phyloP scores from a whole-genome alignment of 2,797 vertebrate species.

The Syngnathus rostellatus region DNA sequence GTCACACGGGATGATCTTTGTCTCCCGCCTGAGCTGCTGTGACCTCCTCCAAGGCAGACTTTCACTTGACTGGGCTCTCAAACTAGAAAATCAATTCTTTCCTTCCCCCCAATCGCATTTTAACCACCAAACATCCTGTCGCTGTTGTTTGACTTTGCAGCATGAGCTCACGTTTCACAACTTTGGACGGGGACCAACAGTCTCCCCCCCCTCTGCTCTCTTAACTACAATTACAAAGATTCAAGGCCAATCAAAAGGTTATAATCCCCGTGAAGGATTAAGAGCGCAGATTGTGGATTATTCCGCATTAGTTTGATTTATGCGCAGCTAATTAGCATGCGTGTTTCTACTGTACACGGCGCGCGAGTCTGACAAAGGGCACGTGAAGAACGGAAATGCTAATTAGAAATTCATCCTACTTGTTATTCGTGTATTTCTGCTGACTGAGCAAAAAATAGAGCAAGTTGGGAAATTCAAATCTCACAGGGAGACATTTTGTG shows the following conservation, averaged over 20 bases:
- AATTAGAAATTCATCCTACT: background rate
- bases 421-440: background rate
- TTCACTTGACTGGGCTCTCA: conserved; percentile 35
- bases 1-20: background rate
- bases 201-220: background rate
- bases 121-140: too few relatives aligned
- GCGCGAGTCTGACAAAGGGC: background rate
- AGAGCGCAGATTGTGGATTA: background rate
- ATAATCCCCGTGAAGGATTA: background rate
- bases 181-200: background rate
- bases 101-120: conserved; percentile 23
- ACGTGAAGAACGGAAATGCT: background rate
- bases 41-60: conserved; percentile 40
- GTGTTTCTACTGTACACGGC: background rate
- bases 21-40: background rate
- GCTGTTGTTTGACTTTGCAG: background rate
- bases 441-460: background rate
- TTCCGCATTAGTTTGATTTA: background rate
- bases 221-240: background rate
- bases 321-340: background rate
- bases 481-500: background rate
- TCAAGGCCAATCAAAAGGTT: conserved; percentile 1
- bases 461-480: background rate
- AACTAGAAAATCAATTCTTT: conserved; percentile 62
- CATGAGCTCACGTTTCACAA: background rate